Conservation (phyloP, 2,888 invertebrate genomes). For the Luffia ferchaultella region DNA sequence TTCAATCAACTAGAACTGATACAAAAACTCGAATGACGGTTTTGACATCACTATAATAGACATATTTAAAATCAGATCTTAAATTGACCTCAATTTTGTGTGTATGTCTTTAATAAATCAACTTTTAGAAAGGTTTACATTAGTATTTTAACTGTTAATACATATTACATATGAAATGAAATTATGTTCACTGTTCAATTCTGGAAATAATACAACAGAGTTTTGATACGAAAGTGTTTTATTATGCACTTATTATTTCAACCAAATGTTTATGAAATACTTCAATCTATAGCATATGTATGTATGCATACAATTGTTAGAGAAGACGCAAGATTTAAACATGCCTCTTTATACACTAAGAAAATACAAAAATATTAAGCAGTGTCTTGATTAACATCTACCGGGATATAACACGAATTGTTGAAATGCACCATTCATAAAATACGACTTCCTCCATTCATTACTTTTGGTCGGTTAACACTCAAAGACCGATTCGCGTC, state of each 20-base stretch:
- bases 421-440: constrained; percentile 46
- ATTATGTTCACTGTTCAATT: no score
- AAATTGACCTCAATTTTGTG: no score
- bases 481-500: constrained; percentile 44
- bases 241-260: constrained; percentile 67
- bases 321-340: constrained; percentile 46
- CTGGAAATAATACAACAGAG: no score
- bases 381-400: constrained; percentile 45
- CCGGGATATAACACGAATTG: constrained; percentile 21
- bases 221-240: constrained; percentile 61
- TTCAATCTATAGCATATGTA: constrained; percentile 54
- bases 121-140: no score
- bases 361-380: constrained; percentile 67
- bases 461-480: constrained; percentile 42
- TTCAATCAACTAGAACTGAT: no score
- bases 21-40: no score
- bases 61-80: no score
- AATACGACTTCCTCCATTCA: constrained; percentile 25
- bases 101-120: no score
- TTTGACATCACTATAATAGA: no score
- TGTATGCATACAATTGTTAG: constrained; percentile 35
- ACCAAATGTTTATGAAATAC: constrained; percentile 59
- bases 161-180: no score
- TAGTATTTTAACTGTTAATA: no score
- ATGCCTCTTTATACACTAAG: constrained; percentile 54